Percentiles rank a stretch among this genome's conserved stretches.
Conservation (phyloP, 2,797 vertebrate genomes). For the Heteromormyrus szaboi region DNA sequence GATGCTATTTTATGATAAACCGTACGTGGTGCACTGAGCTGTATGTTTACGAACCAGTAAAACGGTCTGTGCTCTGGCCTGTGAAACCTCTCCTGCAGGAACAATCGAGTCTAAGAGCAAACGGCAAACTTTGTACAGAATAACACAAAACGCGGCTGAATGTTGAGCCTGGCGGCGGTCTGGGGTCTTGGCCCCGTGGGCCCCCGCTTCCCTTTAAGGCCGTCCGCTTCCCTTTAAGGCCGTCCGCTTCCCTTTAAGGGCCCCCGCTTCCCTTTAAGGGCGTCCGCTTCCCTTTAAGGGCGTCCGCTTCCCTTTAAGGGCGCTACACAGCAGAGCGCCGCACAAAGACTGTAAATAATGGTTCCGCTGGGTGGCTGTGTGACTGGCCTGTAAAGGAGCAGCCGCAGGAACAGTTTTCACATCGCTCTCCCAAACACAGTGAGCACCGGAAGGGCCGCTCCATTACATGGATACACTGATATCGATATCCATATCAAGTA, state of each 20-base stretch:
- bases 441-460: neutral
- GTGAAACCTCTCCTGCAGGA: neutral
- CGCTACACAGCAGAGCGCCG: constrained; percentile 38
- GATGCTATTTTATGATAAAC: constrained; percentile 53
- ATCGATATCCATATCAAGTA: neutral
- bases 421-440: neutral
- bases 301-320: constrained; percentile 58
- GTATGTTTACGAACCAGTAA: neutral
- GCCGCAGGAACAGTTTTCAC: neutral
- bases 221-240: constrained; percentile 33
- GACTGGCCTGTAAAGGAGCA: neutral
- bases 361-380: constrained; percentile 8
- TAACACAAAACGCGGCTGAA: neutral
- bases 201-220: constrained; percentile 51
- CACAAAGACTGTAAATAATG: constrained; percentile 40
- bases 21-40: neutral
- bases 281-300: constrained; percentile 34
- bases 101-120: neutral
- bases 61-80: neutral
- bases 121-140: neutral
- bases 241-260: constrained; percentile 58
- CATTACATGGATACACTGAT: neutral
- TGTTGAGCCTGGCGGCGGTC: constrained; percentile 35
- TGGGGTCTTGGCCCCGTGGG: constrained; percentile 25
- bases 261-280: constrained; percentile 52